Evolutionary conservation across 2,113 vertebrate genomes (phyloP).

Genomic region (Sakesphorus luctuosus): DNA sequence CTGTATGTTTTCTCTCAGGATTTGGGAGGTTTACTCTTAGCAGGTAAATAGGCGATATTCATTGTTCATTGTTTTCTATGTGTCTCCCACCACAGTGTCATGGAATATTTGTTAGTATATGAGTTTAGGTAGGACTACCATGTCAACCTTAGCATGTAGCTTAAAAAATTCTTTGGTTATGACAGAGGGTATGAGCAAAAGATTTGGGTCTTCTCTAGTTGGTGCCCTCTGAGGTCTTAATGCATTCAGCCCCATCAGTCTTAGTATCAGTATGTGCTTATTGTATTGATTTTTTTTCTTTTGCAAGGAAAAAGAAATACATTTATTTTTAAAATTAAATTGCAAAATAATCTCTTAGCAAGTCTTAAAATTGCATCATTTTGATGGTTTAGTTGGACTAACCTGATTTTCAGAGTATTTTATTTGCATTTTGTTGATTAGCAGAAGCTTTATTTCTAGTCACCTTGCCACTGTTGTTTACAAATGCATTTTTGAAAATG

Average conservation of each 20-base stretch:
- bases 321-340: conserved; percentile 1
- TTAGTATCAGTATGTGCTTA: not conserved
- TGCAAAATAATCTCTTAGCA: conserved; percentile 10
- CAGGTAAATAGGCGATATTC: not conserved
- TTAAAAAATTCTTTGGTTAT: not conserved
- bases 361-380: not conserved
- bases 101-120: not conserved
- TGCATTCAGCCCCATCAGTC: not conserved
- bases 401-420: not conserved
- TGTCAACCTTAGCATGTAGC: accelerated
- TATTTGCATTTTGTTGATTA: conserved; percentile 16
- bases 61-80: not conserved
- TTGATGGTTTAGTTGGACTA: not conserved
- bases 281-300: not conserved
- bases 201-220: not conserved
- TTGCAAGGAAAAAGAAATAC: not conserved
- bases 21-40: not conserved
- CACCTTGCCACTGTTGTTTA: conserved; percentile 47
- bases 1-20: not conserved
- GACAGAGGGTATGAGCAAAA: not conserved
- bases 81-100: not conserved
- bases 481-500: conserved; percentile 61
- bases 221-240: not conserved
- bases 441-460: conserved; percentile 45
- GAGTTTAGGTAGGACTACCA: not conserved